Conservation (phyloP, 2,797 vertebrate species). For the Rhinatrema bivittatum region DNA sequence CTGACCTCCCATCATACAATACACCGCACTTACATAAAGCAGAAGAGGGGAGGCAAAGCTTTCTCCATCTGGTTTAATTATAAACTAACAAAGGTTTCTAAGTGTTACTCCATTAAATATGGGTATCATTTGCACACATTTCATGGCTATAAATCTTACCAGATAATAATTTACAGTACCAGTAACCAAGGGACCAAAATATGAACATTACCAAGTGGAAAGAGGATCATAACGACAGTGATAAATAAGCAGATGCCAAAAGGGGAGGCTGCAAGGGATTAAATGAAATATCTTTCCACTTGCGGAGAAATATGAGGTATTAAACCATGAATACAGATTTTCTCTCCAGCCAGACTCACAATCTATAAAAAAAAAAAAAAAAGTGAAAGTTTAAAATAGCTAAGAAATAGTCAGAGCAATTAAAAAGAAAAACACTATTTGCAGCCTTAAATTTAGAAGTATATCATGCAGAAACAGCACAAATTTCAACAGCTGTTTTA, state of each 20-base stretch:
- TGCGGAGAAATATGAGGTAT: slow-evolving; percentile 18
- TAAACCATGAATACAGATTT: slow-evolving; percentile 13
- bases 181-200: slow-evolving; percentile 30
- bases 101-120: slow-evolving; percentile 21
- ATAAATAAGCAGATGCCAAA: slow-evolving; percentile 40
- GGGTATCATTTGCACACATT: slow-evolving; percentile 26
- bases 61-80: slow-evolving; percentile 16
- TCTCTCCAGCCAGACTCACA: slow-evolving; percentile 3
- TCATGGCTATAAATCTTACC: slow-evolving; percentile 26
- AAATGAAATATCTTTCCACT: slow-evolving; percentile 32
- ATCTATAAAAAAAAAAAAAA: slow-evolving; percentile 11
- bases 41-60: slow-evolving; percentile 1
- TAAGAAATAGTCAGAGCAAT: slow-evolving; percentile 8
- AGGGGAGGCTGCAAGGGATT: slow-evolving; percentile 18
- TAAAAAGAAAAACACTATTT: no score
- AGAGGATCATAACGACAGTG: slow-evolving; percentile 30
- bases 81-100: slow-evolving; percentile 26
- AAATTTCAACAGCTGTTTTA: no score
- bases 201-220: slow-evolving; percentile 21
- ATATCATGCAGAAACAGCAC: no score
- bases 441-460: no score
- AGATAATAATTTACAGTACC: slow-evolving; percentile 34
- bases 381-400: slow-evolving; percentile 4
- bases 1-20: slow-evolving; percentile 11
- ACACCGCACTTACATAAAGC: slow-evolving; percentile 4